Evolutionary conservation across 2,113 vertebrate species (phyloP).

Genomic region (Tamias sibiricus): DNA sequence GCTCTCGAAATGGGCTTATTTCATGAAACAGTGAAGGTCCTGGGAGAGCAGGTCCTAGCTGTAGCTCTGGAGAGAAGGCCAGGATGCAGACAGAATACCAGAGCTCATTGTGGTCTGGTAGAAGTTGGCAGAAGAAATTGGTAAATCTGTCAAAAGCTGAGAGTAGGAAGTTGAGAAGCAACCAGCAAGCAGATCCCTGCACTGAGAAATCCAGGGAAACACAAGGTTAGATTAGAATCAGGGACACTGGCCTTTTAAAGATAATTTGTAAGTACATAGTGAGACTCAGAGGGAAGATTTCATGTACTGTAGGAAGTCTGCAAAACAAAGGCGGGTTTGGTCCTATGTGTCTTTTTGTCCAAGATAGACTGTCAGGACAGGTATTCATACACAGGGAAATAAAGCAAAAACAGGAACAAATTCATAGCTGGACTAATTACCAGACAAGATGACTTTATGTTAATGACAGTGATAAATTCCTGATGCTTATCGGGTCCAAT

Average conservation of each 20-base stretch:
- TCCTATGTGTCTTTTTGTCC: neutral
- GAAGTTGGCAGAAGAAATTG: neutral
- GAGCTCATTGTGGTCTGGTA: neutral
- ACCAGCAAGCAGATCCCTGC: neutral
- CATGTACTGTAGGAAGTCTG: accelerated
- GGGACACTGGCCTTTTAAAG: neutral
- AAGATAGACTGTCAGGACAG: neutral
- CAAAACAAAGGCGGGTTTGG: neutral
- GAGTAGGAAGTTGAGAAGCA: neutral
- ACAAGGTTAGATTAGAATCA: neutral
- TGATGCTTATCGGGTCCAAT: neutral
- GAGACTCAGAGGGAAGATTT: neutral
- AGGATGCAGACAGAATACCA: neutral
- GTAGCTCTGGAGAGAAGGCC: neutral
- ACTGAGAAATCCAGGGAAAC: neutral
- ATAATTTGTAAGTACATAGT: neutral
- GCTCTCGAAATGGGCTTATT: neutral
- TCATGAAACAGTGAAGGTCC: accelerated
- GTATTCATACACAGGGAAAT: neutral
- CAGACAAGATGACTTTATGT: neutral
- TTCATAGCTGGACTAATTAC: neutral
- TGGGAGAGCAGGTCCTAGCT: accelerated
- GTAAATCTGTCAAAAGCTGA: neutral
- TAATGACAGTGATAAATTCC: neutral
- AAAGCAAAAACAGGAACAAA: neutral